Conservation (phyloP, 2,797 vertebrate genomes). For the Nyctalus aviator region DNA sequence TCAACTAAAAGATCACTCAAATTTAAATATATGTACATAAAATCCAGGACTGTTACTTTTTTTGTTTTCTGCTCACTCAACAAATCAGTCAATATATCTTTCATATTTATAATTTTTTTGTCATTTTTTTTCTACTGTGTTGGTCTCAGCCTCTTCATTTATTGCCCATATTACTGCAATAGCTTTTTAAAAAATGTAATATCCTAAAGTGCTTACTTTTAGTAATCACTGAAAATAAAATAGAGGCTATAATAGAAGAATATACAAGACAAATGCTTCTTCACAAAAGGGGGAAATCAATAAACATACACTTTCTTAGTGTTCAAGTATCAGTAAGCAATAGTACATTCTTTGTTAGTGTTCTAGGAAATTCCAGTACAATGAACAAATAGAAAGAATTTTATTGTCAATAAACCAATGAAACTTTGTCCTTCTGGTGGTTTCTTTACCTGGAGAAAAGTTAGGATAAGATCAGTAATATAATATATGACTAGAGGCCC, state of each 20-base stretch:
- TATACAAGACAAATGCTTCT: background rate
- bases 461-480: background rate
- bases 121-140: background rate
- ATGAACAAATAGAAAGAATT: background rate
- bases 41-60: background rate
- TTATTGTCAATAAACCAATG: background rate
- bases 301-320: background rate
- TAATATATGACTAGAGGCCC: background rate
- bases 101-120: background rate
- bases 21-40: slow-evolving; percentile 31
- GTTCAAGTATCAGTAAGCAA: background rate
- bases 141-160: background rate
- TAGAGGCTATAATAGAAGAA: background rate
- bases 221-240: slow-evolving; percentile 41
- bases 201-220: slow-evolving; percentile 14
- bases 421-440: background rate
- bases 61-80: background rate
- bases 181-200: background rate
- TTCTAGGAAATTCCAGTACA: background rate
- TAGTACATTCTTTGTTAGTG: background rate
- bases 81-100: background rate
- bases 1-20: background rate
- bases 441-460: background rate
- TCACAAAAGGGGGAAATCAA: background rate
- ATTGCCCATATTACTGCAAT: background rate